These are phyloP conservation scores for Philopedon plagiatum DNA, from an alignment of 2,888 invertebrate species.

Conservation along the genomic window DNA sequence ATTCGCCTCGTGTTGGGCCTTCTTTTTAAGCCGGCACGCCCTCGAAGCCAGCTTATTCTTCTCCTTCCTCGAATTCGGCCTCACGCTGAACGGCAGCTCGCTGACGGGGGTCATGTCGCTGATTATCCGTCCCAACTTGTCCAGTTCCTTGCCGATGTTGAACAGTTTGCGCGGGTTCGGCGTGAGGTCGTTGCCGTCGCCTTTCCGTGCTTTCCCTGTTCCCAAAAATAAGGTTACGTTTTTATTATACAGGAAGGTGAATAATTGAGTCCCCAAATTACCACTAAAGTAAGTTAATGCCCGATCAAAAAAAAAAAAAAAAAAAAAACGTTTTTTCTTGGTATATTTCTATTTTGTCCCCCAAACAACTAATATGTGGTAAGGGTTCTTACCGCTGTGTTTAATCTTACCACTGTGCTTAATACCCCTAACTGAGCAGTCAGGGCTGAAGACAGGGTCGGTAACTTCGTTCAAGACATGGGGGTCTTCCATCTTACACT, in stretches of 20 bases:
- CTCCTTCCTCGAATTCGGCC: constrained; percentile 95
- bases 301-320: too few species aligned
- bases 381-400: not conserved
- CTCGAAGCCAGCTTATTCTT: constrained; percentile 98
- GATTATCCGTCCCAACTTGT: constrained; percentile 91
- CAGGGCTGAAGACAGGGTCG: constrained; percentile 96
- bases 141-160: constrained; percentile 92
- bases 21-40: constrained; percentile 97
- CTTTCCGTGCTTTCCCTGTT: constrained; percentile 81
- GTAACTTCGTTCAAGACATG: constrained; percentile 92
- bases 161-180: constrained; percentile 94
- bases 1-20: constrained; percentile 99
- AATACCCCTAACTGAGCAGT: constrained; percentile 90
- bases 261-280: too few species aligned
- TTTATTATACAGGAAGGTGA: too few species aligned
- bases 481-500: constrained; percentile 91
- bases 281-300: too few species aligned
- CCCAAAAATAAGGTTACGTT: not conserved
- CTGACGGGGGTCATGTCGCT: constrained; percentile 97
- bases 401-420: constrained; percentile 84
- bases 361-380: too few species aligned
- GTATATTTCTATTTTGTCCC: too few species aligned
- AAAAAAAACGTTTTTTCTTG: too few species aligned
- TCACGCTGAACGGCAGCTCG: constrained; percentile 89
- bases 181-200: constrained; percentile 97